Evolutionary conservation across 2,888 invertebrate species (phyloP).

Genomic region (Cephonodes hylas): DNA sequence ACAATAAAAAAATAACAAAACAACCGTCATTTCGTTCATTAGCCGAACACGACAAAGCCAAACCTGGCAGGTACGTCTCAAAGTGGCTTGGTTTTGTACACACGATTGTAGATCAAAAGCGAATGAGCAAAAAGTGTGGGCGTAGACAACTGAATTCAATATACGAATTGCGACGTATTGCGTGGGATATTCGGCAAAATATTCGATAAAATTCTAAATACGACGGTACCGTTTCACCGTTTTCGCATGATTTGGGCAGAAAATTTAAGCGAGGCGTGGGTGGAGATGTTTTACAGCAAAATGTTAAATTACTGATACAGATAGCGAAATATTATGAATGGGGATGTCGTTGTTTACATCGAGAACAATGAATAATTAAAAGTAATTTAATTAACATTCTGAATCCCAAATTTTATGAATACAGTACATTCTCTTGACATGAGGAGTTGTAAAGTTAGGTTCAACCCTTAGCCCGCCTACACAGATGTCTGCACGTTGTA

Average conservation of each 20-base stretch:
- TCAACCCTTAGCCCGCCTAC: not conserved
- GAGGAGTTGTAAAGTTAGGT: not conserved
- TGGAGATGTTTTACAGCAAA: not conserved
- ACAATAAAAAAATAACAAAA: not conserved
- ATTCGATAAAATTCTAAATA: not conserved
- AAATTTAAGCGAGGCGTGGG: not conserved
- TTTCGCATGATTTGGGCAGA: not conserved
- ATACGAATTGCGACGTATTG: too few species aligned
- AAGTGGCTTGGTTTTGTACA: not conserved
- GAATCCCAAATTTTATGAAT: too few species aligned
- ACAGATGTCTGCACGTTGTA: not conserved
- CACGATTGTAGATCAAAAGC: not conserved
- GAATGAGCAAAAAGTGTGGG: not conserved
- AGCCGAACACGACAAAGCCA: not conserved
- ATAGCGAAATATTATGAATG: too few species aligned
- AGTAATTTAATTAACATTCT: too few species aligned
- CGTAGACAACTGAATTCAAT: not conserved
- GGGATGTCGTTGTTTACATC: too few species aligned
- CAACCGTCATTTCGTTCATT: not conserved
- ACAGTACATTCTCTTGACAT: too few species aligned
- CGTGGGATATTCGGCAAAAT: not conserved
- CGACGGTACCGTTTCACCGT: not conserved
- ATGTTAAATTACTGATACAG: too few species aligned
- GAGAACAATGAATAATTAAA: too few species aligned
- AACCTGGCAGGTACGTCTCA: not conserved